Evolutionary conservation across 1,140 invertebrate species (phyloP), one percentile per base, ranked within the genome.

Genomic region (Conopomorpha cramerella): DNA sequence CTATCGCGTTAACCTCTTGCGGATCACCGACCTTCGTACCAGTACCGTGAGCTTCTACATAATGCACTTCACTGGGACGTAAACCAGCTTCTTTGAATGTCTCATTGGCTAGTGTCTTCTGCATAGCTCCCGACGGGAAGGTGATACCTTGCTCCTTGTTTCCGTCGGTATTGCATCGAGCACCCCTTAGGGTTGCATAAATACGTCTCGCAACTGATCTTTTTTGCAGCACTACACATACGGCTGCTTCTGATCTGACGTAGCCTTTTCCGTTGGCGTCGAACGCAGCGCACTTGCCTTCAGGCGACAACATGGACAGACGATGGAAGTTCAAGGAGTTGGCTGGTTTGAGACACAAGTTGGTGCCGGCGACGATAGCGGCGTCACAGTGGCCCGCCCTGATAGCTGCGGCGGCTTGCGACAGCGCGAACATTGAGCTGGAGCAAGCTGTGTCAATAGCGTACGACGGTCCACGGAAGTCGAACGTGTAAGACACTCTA

Each of bases 11-110:
- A 0, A 96, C 86, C 81, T 99, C 96, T 66, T 98, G 91, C 0
- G 95, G 95, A 78, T 99, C 96, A 13, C 96, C 94, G 11, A 87
- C 84, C 76, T 95, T 88, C 0, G 96, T 98, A 23, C 96, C 96
- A 3, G 96, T 98, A 13, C 96, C 95, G 67, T 99, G 96, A 11
- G 94, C 93, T 70, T 99, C 96, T 8, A 98, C 86, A 63, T 96
- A 99, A 0, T 68, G 76, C 0, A 98, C 88, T 25, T 90, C 85
- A 18, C 78, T 62, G 2, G 95, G 95, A 53, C 90, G 84, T n/a
- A 98, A 58, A 0, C 86, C 84, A 11, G 83, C 84, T 64, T 96
- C 93, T 3, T 71, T 76, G 62, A 96, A 98, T 0, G 93, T 86
- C 58, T 95, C 91, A 32, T 84, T 71, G 42, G 97, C 87, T n/a